These are phyloP conservation scores for Chrosomus eos DNA, from an alignment of 2,797 vertebrate species.

Conservation along the genomic window DNA sequence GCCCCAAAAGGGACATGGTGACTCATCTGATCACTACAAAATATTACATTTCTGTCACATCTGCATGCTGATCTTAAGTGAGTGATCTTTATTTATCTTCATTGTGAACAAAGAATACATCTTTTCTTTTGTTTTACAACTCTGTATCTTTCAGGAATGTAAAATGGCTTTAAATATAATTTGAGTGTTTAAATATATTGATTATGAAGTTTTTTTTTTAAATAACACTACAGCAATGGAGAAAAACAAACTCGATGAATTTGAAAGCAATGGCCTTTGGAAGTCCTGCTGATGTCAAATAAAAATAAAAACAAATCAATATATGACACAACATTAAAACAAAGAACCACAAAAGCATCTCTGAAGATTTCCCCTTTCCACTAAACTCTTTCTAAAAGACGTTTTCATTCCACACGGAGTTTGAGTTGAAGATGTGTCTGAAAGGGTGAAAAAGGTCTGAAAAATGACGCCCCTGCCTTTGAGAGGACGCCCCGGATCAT, in stretches of 20 bases:
- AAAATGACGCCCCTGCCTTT: slow-evolving; percentile 17
- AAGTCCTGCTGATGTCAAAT: background rate
- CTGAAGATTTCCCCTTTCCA: background rate
- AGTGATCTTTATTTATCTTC: background rate
- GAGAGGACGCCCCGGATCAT: background rate
- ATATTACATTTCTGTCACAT: background rate
- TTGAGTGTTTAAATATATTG: background rate
- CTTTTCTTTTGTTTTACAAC: background rate
- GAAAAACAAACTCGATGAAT: background rate
- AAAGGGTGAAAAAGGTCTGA: background rate
- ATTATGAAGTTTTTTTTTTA: background rate
- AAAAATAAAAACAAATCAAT: background rate
- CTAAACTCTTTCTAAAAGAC: no score
- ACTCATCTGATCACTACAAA: background rate
- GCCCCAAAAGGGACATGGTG: background rate
- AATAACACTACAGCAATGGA: background rate
- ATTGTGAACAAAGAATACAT: background rate
- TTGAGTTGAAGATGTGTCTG: background rate
- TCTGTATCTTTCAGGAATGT: background rate
- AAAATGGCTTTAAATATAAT: background rate
- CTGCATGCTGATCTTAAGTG: background rate
- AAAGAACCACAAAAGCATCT: background rate
- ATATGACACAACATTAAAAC: background rate
- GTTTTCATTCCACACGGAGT: slow-evolving; percentile 1
- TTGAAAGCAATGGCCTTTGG: background rate